A percentile compares a stretch with the other conserved stretches of the same genome.
phyloP scores from a whole-genome alignment of 2,888 invertebrate species.

The Willowsia nigromaculata region DNA sequence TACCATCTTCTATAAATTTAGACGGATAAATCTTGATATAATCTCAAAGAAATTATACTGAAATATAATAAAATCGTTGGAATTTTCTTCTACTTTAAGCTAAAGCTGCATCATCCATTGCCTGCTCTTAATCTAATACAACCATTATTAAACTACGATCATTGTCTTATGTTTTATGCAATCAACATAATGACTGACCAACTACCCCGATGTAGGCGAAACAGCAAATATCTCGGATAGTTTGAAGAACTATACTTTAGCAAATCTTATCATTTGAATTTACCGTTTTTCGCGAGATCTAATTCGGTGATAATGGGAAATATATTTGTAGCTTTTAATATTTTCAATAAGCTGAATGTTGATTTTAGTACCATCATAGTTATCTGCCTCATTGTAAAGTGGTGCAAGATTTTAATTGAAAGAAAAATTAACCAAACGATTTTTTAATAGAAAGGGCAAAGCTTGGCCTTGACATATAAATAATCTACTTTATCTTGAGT shows the following conservation, averaged over 20 bases:
- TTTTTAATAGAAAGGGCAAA: too few species aligned
- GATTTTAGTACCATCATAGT: constrained; percentile 20
- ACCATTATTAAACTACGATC: neutral
- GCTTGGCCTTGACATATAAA: neutral
- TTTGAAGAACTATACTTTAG: neutral
- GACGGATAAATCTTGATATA: constrained; percentile 54
- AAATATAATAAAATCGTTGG: too few species aligned
- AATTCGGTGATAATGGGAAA: neutral
- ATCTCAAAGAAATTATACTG: constrained; percentile 6
- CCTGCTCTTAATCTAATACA: neutral
- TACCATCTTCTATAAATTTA: constrained; percentile 8
- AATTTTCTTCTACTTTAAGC: neutral
- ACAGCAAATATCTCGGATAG: neutral
- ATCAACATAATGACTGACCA: constrained; percentile 51
- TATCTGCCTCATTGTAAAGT: too few species aligned
- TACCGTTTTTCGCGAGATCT: constrained; percentile 50
- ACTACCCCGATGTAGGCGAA: constrained; percentile 22
- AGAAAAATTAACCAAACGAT: too few species aligned
- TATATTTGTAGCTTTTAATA: neutral
- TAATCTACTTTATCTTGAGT: neutral
- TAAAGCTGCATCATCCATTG: neutral
- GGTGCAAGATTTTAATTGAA: too few species aligned
- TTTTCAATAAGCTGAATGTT: neutral
- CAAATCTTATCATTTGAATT: constrained; percentile 39
- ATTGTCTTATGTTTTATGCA: neutral